Evolutionary conservation across 2,113 vertebrate genomes (phyloP).

Genomic region (Gymnocephalus cernua): DNA sequence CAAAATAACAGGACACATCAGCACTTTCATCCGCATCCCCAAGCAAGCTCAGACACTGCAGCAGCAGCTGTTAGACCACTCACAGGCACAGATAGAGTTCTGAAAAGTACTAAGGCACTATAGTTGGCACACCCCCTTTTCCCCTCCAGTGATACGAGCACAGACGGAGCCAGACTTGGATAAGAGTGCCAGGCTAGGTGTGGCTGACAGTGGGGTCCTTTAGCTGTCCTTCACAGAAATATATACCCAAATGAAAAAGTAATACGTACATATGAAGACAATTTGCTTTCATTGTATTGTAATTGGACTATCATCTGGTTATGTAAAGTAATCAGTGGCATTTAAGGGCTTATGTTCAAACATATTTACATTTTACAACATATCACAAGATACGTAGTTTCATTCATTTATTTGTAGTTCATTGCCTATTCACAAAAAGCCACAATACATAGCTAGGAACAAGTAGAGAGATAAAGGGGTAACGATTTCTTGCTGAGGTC

Average conservation of each 20-base stretch:
- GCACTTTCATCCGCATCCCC: conserved; percentile 81
- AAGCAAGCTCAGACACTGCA: conserved; percentile 80
- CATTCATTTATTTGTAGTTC: conserved; percentile 8
- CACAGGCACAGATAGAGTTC: conserved; percentile 63
- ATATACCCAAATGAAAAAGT: neutral
- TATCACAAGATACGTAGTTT: neutral
- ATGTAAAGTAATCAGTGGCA: conserved; percentile 1
- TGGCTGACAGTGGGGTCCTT: conserved; percentile 71
- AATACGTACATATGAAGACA: neutral
- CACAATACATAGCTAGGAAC: neutral
- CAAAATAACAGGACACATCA: conserved; percentile 82
- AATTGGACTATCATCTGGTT: neutral
- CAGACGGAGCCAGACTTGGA: conserved; percentile 75
- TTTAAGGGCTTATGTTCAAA: neutral
- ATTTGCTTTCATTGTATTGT: neutral
- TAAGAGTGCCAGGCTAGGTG: conserved; percentile 74
- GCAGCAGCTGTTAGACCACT: conserved; percentile 78
- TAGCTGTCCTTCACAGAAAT: conserved; percentile 31
- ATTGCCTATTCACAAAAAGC: conserved; percentile 9
- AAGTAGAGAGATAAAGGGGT: neutral
- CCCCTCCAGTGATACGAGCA: conserved; percentile 73
- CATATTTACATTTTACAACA: neutral
- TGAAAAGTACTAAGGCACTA: conserved; percentile 69
- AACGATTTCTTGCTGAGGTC: conserved; percentile 4
- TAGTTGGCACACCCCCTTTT: conserved; percentile 65